These are phyloP conservation scores for Junco hyemalis DNA, from an alignment of 2,113 vertebrate genomes.

Conservation along the genomic window DNA sequence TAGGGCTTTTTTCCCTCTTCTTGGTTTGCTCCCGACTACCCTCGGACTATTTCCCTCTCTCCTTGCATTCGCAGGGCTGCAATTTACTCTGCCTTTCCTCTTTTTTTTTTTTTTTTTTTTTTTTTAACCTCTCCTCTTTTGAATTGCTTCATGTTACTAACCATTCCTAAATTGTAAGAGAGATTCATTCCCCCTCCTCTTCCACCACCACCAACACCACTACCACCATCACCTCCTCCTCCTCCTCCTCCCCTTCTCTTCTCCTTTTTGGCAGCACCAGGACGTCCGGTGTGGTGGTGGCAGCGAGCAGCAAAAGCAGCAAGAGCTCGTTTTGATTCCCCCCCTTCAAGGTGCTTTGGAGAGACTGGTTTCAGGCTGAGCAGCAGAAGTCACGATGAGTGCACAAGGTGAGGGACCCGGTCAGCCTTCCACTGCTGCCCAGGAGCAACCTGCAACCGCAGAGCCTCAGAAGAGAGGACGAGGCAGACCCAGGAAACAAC, in stretches of 20 bases:
- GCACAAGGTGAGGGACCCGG: constrained; percentile 88
- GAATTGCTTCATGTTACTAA: constrained; percentile 53
- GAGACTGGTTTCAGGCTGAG: constrained; percentile 39
- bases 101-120: background rate
- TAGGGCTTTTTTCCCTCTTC: constrained; percentile 22
- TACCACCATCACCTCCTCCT: constrained; percentile 60
- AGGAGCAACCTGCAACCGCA: constrained; percentile 85
- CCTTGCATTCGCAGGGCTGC: constrained; percentile 7
- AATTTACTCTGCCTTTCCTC: background rate
- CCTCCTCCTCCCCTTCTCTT: constrained; percentile 69
- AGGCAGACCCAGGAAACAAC: constrained; percentile 93
- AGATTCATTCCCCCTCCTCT: constrained; percentile 53
- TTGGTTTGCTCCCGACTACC: constrained; percentile 25
- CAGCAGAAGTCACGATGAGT: constrained; percentile 82
- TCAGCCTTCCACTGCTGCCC: constrained; percentile 83
- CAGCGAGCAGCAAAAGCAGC: constrained; percentile 72
- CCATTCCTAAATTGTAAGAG: constrained; percentile 62
- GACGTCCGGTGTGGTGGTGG: constrained; percentile 85
- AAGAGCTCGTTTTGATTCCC: constrained; percentile 56
- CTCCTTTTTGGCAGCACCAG: constrained; percentile 80
- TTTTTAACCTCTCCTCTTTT: background rate
- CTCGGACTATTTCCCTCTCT: constrained; percentile 22
- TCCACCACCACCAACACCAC: constrained; percentile 57
- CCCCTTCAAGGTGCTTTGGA: constrained; percentile 62
- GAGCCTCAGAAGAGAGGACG: constrained; percentile 90